phyloP scores from a whole-genome alignment of 2,888 invertebrate genomes.

The Cyclophora albipunctata region DNA sequence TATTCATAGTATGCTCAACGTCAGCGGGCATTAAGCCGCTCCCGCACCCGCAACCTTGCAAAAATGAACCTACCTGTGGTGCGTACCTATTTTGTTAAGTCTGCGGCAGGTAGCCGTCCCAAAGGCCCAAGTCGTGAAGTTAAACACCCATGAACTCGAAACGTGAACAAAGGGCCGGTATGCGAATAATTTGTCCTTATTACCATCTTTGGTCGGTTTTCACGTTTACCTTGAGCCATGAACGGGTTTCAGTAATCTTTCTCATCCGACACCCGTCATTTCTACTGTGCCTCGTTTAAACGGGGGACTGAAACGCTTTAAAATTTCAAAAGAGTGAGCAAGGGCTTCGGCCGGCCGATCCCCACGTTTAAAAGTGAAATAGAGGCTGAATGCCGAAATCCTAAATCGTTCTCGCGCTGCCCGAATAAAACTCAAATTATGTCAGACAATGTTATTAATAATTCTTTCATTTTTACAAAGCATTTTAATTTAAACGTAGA shows the following conservation, averaged over 20 bases:
- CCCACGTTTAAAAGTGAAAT: slow-evolving; percentile 12
- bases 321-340: slow-evolving; percentile 24
- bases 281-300: slow-evolving; percentile 23
- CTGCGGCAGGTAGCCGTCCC: slow-evolving; percentile 46
- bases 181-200: slow-evolving; percentile 64
- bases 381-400: slow-evolving; percentile 3
- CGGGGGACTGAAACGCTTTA: slow-evolving; percentile 25
- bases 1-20: too few species aligned
- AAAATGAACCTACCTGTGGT: slow-evolving; percentile 7
- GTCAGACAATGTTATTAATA: too few species aligned
- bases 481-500: too few species aligned
- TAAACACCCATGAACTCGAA: slow-evolving; percentile 53
- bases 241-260: slow-evolving; percentile 55
- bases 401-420: slow-evolving; percentile 6
- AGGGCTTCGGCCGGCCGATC: slow-evolving; percentile 5
- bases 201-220: slow-evolving; percentile 48
- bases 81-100: slow-evolving; percentile 8
- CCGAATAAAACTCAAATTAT: slow-evolving; percentile 1
- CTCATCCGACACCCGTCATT: slow-evolving; percentile 28
- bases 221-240: slow-evolving; percentile 60
- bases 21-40: too few species aligned
- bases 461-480: too few species aligned
- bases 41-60: neutral
- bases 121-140: slow-evolving; percentile 31
- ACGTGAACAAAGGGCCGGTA: slow-evolving; percentile 62